Percentiles rank a stretch among this genome's conserved stretches.
These are phyloP conservation scores for Cosmia trapezina DNA, from an alignment of 2,888 invertebrate species.

Conservation along the genomic window DNA sequence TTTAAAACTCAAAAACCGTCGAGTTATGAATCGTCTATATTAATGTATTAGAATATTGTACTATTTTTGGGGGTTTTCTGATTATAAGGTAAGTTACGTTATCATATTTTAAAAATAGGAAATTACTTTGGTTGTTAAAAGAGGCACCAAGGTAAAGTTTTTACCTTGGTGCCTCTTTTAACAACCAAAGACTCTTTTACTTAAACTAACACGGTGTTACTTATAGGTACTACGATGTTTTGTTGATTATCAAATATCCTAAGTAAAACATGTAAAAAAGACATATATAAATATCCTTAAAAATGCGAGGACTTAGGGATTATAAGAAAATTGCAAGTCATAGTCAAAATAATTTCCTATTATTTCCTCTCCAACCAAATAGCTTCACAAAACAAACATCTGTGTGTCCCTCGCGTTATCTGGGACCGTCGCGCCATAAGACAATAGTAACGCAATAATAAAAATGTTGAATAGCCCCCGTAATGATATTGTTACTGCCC, in stretches of 20 bases:
- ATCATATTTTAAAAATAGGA: too few species aligned
- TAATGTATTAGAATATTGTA: too few species aligned
- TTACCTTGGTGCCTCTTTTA: too few species aligned
- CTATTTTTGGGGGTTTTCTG: too few species aligned
- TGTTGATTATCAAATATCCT: too few species aligned
- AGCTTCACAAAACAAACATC: slow-evolving; percentile 29
- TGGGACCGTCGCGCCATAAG: slow-evolving; percentile 87
- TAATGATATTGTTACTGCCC: slow-evolving; percentile 88
- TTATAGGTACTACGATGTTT: too few species aligned
- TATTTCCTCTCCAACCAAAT: background rate
- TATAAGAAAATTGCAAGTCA: background rate
- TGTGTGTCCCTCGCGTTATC: slow-evolving; percentile 81
- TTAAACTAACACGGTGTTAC: too few species aligned
- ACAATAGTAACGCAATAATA: slow-evolving; percentile 91
- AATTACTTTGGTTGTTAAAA: too few species aligned
- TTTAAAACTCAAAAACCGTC: background rate
- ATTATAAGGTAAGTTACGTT: too few species aligned
- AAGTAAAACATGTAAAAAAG: too few species aligned
- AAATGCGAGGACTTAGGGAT: background rate
- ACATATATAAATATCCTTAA: background rate
- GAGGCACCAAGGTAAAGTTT: too few species aligned
- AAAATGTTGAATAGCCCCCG: slow-evolving; percentile 91
- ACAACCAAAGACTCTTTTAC: too few species aligned
- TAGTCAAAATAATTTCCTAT: background rate
- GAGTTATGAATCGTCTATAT: background rate